Evolutionary conservation across 1,140 invertebrate genomes (phyloP).

Genomic region (Cheumatopsyche charites): DNA sequence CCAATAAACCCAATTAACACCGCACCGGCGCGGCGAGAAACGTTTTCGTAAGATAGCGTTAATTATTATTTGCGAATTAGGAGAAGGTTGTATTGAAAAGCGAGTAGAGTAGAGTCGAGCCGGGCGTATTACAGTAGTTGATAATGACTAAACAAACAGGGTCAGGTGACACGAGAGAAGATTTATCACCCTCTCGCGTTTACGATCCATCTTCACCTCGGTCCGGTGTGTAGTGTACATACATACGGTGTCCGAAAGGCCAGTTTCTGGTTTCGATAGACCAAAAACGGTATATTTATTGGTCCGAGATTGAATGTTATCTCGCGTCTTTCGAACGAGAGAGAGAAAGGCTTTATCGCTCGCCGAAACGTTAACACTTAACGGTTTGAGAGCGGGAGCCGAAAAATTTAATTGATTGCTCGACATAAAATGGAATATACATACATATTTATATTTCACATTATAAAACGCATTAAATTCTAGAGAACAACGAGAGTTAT

Average conservation of each 20-base stretch:
- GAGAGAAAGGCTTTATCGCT: not conserved
- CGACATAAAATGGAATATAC: constrained; percentile 15
- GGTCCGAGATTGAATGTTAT: constrained; percentile 17
- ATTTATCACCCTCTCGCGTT: constrained; percentile 14
- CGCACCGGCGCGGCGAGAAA: not conserved
- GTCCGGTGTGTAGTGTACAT: not conserved
- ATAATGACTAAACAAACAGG: constrained; percentile 25
- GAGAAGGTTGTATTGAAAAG: not conserved
- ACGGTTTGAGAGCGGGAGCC: constrained; percentile 2
- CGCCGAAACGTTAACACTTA: not conserved
- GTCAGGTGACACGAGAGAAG: constrained; percentile 9
- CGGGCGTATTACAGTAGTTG: constrained; percentile 20
- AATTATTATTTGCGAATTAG: constrained; percentile 8
- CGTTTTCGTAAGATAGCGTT: not conserved
- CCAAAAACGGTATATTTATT: constrained; percentile 25
- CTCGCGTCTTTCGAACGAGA: not conserved
- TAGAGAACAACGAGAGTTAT: constrained; percentile 20
- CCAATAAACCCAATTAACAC: too few species aligned
- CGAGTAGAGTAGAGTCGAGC: not conserved
- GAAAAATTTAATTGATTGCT: constrained; percentile 26
- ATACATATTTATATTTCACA: constrained; percentile 9
- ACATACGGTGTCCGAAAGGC: not conserved
- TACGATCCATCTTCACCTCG: constrained; percentile 30
- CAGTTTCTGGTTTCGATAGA: constrained; percentile 22
- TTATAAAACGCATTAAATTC: not conserved